These are phyloP conservation scores for Acronicta alni DNA, from an alignment of 2,888 invertebrate genomes.

Conservation along the genomic window DNA sequence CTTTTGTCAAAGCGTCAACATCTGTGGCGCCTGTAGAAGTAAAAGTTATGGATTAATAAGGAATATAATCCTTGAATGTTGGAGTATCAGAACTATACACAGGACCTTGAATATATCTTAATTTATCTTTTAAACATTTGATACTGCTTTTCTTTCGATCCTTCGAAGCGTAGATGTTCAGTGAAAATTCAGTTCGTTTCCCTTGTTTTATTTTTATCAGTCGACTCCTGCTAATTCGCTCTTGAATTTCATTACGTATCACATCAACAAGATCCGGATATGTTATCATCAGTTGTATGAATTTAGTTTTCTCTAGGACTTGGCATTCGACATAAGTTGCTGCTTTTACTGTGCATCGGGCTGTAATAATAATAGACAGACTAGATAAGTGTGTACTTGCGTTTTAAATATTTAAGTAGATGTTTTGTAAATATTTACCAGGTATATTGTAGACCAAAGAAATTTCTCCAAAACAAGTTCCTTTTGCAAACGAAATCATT, in stretches of 20 bases:
- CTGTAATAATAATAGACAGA: slow-evolving; percentile 57
- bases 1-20: slow-evolving; percentile 69
- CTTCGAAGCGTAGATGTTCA: slow-evolving; percentile 84
- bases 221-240: slow-evolving; percentile 71
- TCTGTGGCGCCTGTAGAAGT: slow-evolving; percentile 72
- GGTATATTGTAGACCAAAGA: slow-evolving; percentile 85
- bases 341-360: slow-evolving; percentile 87
- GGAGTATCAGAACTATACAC: background rate
- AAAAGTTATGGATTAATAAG: background rate
- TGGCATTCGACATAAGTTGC: slow-evolving; percentile 87
- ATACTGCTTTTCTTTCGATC: slow-evolving; percentile 84
- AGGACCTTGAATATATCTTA: slow-evolving; percentile 81
- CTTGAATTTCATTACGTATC: slow-evolving; percentile 73
- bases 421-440: slow-evolving; percentile 70
- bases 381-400: too few species aligned
- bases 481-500: slow-evolving; percentile 86
- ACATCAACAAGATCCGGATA: slow-evolving; percentile 80
- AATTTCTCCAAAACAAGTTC: slow-evolving; percentile 88
- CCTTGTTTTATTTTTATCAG: slow-evolving; percentile 65
- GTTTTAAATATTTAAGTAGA: too few species aligned
- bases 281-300: slow-evolving; percentile 83
- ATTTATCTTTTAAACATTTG: slow-evolving; percentile 84
- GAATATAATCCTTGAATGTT: background rate
- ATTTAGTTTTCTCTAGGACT: slow-evolving; percentile 84
- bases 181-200: slow-evolving; percentile 62